Conservation (phyloP, 2,113 vertebrate species). For the Dipodomys ordii region DNA sequence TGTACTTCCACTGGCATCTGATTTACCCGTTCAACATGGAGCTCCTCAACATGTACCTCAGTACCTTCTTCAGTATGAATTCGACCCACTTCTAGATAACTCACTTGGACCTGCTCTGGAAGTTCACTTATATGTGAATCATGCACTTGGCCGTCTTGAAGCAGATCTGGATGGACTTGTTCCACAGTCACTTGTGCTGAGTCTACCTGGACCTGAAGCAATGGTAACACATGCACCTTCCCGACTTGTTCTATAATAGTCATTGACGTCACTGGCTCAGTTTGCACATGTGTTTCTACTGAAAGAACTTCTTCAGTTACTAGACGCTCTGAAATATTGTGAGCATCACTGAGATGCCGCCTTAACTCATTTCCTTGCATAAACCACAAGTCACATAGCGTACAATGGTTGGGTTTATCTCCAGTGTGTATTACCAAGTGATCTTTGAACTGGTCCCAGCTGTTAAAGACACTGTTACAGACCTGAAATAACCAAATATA, state of each 20-base stretch:
- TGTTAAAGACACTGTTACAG: constrained; percentile 97
- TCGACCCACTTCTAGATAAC: constrained; percentile 89
- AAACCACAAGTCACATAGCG: constrained; percentile 98
- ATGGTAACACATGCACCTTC: constrained; percentile 93
- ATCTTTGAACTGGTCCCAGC: constrained; percentile 99
- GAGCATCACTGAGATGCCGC: constrained; percentile 91
- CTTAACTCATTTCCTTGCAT: constrained; percentile 95
- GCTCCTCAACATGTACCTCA: constrained; percentile 90
- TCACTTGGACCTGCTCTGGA: constrained; percentile 90
- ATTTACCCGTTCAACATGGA: constrained; percentile 88
- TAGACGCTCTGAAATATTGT: constrained; percentile 89
- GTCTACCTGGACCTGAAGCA: constrained; percentile 94
- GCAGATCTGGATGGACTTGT: constrained; percentile 92
- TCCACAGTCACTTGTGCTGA: constrained; percentile 90
- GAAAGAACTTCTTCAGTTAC: constrained; percentile 90
- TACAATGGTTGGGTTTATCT: constrained; percentile 98
- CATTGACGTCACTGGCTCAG: constrained; percentile 89
- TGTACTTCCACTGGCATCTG: constrained; percentile 91
- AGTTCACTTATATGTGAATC: constrained; percentile 86
- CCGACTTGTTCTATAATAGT: constrained; percentile 93
- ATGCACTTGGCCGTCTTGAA: constrained; percentile 89
- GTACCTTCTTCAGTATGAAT: constrained; percentile 91
- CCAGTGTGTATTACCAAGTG: constrained; percentile 98
- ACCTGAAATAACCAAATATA: constrained; percentile 89
- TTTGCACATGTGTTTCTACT: constrained; percentile 87